phyloP scores from a whole-genome alignment of 2,113 vertebrate species.

The Willisornis vidua region DNA sequence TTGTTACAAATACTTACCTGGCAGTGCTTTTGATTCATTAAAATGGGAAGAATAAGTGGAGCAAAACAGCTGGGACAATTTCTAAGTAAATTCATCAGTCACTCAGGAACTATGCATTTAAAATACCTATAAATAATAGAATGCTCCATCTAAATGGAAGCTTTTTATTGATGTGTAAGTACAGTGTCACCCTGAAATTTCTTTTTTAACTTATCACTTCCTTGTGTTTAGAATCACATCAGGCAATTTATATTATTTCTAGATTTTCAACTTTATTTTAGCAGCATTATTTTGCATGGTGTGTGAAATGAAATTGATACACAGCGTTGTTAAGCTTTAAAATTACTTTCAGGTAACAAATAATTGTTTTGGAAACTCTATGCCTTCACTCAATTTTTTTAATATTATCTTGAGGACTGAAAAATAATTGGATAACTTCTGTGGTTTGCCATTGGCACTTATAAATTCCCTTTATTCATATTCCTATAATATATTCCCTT shows the following conservation, averaged over 20 bases:
- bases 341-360: slow-evolving; percentile 25
- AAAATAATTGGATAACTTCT: neutral
- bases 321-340: neutral
- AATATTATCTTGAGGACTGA: neutral
- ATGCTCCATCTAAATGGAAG: slow-evolving; percentile 34
- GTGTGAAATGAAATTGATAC: neutral
- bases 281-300: neutral
- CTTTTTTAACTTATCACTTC: neutral
- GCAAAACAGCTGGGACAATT: slow-evolving; percentile 53
- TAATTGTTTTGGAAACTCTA: slow-evolving; percentile 30
- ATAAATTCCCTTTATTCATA: neutral
- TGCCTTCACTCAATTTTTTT: neutral
- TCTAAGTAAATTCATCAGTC: slow-evolving; percentile 67
- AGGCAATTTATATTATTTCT: neutral
- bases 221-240: neutral
- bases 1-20: slow-evolving; percentile 39
- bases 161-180: slow-evolving; percentile 50
- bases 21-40: slow-evolving; percentile 48
- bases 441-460: neutral
- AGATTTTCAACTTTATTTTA: slow-evolving; percentile 3
- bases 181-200: slow-evolving; percentile 63
- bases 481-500: neutral
- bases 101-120: slow-evolving; percentile 60
- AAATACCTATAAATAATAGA: slow-evolving; percentile 67
- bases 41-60: slow-evolving; percentile 55